These are phyloP conservation scores for Dromococcyx pavoninus DNA, from an alignment of 2,797 vertebrate species.

Conservation along the genomic window DNA sequence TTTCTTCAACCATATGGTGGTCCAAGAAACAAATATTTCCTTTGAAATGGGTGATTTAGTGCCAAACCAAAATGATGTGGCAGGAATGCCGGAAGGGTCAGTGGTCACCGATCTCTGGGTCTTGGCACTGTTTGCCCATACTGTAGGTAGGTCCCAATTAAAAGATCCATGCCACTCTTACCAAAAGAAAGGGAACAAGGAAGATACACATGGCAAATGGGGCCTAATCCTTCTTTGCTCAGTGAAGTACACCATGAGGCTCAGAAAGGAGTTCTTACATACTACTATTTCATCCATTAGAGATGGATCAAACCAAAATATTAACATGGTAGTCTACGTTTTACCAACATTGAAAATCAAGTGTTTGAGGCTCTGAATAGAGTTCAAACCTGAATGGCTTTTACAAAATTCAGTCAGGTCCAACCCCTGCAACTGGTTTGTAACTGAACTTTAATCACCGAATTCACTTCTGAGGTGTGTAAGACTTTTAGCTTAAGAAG, in stretches of 20 bases:
- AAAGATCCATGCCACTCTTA: neutral
- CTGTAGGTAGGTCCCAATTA: neutral
- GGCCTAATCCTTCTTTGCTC: neutral
- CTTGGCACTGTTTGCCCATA: neutral
- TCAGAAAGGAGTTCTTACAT: neutral
- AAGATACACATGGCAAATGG: neutral
- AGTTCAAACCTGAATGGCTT: neutral
- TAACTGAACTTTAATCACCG: neutral
- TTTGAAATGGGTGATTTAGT: slow-evolving; percentile 11
- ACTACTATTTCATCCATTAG: neutral
- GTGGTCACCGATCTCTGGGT: neutral
- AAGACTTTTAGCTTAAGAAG: neutral
- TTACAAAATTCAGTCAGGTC: neutral
- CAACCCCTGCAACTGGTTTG: neutral
- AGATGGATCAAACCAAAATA: neutral
- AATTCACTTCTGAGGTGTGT: neutral
- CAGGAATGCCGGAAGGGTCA: neutral
- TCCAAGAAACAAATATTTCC: slow-evolving; percentile 47
- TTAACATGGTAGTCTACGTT: neutral
- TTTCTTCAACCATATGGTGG: slow-evolving; percentile 42
- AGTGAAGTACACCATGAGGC: neutral
- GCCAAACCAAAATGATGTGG: slow-evolving; percentile 36
- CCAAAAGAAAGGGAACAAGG: neutral
- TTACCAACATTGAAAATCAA: neutral
- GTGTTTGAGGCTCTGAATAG: neutral